Percentiles rank a stretch among this genome's conserved stretches.
Conservation (phyloP, 2,888 invertebrate species). For the Caenorhabditis virilis region DNA sequence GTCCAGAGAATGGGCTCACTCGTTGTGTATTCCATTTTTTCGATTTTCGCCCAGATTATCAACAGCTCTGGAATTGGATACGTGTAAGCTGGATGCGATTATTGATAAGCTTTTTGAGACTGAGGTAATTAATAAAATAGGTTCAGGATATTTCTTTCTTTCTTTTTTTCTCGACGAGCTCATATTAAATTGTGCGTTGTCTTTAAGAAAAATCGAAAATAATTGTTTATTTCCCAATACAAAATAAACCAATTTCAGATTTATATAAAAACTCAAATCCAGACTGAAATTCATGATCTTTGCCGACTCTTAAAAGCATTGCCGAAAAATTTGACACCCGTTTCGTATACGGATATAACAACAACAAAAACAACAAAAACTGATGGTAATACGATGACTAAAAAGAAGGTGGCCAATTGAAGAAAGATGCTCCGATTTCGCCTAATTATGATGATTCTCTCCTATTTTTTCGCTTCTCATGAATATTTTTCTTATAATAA, state of each 20-base stretch:
- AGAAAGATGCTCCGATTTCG: no score
- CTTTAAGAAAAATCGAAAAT: not conserved
- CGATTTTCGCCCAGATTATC: constrained; percentile 84
- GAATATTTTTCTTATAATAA: no score
- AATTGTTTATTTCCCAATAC: not conserved
- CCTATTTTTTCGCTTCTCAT: no score
- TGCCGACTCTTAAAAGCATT: constrained; percentile 38
- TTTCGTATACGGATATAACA: no score
- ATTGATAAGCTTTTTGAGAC: constrained; percentile 40
- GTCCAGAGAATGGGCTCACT: constrained; percentile 88
- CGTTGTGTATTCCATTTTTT: constrained; percentile 82
- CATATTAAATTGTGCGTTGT: no score
- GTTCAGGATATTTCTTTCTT: not conserved
- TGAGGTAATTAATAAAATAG: constrained; percentile 11
- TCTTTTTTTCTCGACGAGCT: no score
- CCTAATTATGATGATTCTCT: no score
- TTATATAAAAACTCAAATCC: constrained; percentile 34
- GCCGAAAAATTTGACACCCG: constrained; percentile 30
- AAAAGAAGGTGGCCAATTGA: no score
- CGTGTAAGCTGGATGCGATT: constrained; percentile 73
- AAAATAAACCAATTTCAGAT: constrained; percentile 12
- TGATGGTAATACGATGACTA: no score
- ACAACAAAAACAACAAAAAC: no score
- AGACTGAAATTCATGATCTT: constrained; percentile 30
- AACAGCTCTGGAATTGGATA: constrained; percentile 86